These are phyloP conservation scores for Folsomia candida DNA, from an alignment of 2,888 invertebrate species.

Conservation along the genomic window DNA sequence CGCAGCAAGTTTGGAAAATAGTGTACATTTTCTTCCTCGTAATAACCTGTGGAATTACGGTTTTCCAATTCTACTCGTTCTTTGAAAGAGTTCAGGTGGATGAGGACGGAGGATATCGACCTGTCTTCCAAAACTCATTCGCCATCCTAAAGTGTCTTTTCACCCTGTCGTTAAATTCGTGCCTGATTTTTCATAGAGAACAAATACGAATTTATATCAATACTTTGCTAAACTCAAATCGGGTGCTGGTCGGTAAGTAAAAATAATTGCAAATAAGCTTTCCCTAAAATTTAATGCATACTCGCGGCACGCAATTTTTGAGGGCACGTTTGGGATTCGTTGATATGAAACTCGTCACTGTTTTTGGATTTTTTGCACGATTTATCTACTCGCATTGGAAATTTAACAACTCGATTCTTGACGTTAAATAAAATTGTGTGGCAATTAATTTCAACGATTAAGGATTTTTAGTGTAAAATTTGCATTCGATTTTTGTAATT, in stretches of 20 bases:
- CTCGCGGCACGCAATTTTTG: too few species aligned
- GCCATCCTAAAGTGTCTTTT: constrained; percentile 24
- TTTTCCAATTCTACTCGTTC: constrained; percentile 27
- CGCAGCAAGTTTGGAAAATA: constrained; percentile 10
- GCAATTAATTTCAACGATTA: too few species aligned
- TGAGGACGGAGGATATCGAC: constrained; percentile 14
- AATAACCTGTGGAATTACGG: constrained; percentile 14
- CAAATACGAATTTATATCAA: constrained; percentile 33
- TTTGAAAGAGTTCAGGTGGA: background rate
- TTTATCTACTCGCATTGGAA: too few species aligned
- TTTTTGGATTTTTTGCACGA: too few species aligned
- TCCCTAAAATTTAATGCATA: too few species aligned
- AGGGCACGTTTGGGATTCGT: too few species aligned
- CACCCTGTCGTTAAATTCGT: constrained; percentile 19
- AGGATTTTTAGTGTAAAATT: too few species aligned
- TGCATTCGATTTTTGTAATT: too few species aligned
- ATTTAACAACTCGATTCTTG: too few species aligned
- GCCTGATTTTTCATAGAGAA: constrained; percentile 21
- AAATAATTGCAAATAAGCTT: too few species aligned
- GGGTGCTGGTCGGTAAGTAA: constrained; percentile 12
- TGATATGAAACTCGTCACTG: too few species aligned
- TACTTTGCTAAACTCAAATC: constrained; percentile 24
- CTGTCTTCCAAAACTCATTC: constrained; percentile 24
- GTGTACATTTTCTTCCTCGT: constrained; percentile 15
- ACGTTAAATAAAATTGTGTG: too few species aligned